Base-by-base conservation (phyloP, 2,113 vertebrate genomes). In the Gambusia holbrooki region DNA sequence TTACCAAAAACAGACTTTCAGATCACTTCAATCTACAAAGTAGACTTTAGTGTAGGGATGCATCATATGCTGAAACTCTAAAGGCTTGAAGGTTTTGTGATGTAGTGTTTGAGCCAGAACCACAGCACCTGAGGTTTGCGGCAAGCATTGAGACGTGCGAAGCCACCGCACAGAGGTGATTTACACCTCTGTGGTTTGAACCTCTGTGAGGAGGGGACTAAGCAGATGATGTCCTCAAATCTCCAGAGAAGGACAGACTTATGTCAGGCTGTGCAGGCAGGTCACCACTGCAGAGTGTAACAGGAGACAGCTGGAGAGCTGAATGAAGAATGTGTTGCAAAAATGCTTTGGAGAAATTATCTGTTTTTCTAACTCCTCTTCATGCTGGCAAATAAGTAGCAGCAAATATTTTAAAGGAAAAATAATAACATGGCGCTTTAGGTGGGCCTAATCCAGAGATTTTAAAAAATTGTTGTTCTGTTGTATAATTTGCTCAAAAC, bases 211-310 rank as follows among this genome's bases (percentile, higher is more conserved):
- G 28, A 29, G 61, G 28, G 25, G 27, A 30, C 28, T 30, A 28
- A 29, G 61, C 61, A 62, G 61, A 62, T 62, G 61, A 62, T 62
- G 61, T 62, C 61, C 61, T 62, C 61, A 62, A 62, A 62, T 28
- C 28, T 62, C 61, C 15, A 5, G 61, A 29, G 27, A 25, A 62
- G 60, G 40, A 42, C 40, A 42, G 40, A 42, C 12, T 42, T 42
- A 42, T 42, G 13, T 42, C 40, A 42, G 40, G 40, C 40, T 42
- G 40, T 42, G 40, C 40, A 42, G 40, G 40, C 40, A 42, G 40
- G 40, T 42, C 40, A 42, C 40, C 40, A 14, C 40, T 42, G 40
- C 40, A 42, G 40, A 42, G 40, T 14, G 40, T 42, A 42, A 15
- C 12, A 15, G 3, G 13, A 42, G 40, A 15, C 40, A 42, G 14